phyloP scores from a whole-genome alignment of 1,140 invertebrate genomes.

The Vanessa tameamea region DNA sequence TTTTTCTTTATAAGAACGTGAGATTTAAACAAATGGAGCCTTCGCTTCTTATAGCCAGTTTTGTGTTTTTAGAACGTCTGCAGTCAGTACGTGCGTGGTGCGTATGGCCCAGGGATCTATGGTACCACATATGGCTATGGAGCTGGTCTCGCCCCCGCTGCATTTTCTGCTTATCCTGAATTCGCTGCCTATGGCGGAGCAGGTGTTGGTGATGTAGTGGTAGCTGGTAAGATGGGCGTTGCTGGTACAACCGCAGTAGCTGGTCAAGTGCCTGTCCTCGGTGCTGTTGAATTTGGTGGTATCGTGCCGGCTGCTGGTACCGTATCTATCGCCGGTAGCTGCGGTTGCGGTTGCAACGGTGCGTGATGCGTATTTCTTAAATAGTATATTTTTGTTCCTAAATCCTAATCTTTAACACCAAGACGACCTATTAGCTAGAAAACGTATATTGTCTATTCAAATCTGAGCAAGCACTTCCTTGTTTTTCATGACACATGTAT shows the following conservation, averaged over 20 bases:
- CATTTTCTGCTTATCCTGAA: not conserved
- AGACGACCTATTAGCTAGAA: too few relatives aligned
- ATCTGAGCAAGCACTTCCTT: too few relatives aligned
- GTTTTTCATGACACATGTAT: too few relatives aligned
- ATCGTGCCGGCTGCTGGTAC: slow-evolving; percentile 46
- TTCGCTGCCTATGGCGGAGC: slow-evolving; percentile 49
- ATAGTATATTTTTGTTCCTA: too few relatives aligned
- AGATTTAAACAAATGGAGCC: too few relatives aligned
- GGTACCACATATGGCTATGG: slow-evolving; percentile 2
- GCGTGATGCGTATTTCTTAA: slow-evolving; percentile 20
- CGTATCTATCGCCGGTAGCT: slow-evolving; percentile 43
- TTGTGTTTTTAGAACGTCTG: slow-evolving; percentile 10
- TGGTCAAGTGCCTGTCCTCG: slow-evolving; percentile 54
- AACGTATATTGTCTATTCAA: too few relatives aligned
- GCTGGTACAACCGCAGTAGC: slow-evolving; percentile 47
- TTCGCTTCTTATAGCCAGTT: not conserved
- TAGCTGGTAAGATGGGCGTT: slow-evolving; percentile 56
- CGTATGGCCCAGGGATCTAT: not conserved
- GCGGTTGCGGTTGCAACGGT: slow-evolving; percentile 41
- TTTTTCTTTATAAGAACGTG: too few relatives aligned
- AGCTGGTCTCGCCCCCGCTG: not conserved
- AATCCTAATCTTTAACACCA: too few relatives aligned
- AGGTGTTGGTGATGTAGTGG: slow-evolving; percentile 51
- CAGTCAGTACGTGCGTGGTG: slow-evolving; percentile 12
- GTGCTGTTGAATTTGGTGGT: slow-evolving; percentile 49